These are phyloP conservation scores for Thecocarcelia acutangulata DNA, from an alignment of 2,888 invertebrate species.

Conservation along the genomic window DNA sequence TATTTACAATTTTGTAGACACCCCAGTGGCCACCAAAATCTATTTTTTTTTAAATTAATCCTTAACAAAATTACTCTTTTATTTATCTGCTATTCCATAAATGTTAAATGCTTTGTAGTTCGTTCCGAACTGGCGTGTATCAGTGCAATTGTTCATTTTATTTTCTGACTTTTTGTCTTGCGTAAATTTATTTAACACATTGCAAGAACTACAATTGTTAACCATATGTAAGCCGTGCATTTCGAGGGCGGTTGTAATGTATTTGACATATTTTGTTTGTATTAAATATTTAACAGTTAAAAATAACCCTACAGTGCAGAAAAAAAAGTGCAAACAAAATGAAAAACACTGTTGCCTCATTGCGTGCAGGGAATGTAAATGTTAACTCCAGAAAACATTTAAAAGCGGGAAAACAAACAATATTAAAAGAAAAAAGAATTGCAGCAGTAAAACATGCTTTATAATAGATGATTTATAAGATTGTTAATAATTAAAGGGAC, in stretches of 20 bases:
- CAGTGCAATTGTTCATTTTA: constrained; percentile 59
- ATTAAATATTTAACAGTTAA: constrained; percentile 61
- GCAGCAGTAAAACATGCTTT: neutral
- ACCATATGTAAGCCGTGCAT: constrained; percentile 26
- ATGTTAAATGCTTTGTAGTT: constrained; percentile 38
- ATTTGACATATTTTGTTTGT: constrained; percentile 63
- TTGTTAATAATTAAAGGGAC: constrained; percentile 23
- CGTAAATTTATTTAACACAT: constrained; percentile 66
- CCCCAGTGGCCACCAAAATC: no score
- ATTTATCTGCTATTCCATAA: neutral
- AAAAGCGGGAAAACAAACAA: neutral
- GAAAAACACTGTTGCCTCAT: constrained; percentile 19
- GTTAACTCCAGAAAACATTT: constrained; percentile 19
- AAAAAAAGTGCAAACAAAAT: neutral
- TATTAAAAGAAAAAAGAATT: neutral
- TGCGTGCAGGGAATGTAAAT: constrained; percentile 48
- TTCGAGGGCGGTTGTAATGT: constrained; percentile 60
- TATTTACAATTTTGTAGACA: no score
- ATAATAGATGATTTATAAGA: constrained; percentile 39
- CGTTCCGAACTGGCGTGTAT: constrained; percentile 38
- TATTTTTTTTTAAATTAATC: no score
- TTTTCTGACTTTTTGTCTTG: constrained; percentile 62
- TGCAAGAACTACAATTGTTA: constrained; percentile 55
- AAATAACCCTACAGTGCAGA: constrained; percentile 31
- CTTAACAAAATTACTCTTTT: constrained; percentile 1